Base-by-base conservation (phyloP, 1,140 invertebrate genomes). In the Drosophila sechellia region DNA sequence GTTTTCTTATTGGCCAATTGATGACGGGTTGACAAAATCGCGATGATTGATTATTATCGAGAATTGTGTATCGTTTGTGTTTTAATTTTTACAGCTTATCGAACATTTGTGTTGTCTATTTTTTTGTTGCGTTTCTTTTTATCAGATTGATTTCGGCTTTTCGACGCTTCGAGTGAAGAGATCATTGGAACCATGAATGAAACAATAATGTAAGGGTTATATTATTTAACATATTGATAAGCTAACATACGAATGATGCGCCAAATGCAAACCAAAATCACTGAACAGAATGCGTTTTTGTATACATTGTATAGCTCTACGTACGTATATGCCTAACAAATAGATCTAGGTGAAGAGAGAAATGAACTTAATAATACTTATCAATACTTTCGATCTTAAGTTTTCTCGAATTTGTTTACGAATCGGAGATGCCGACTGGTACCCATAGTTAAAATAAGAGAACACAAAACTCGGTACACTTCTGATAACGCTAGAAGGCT, bases 371-470 rank as follows among this genome's bases (percentile, higher is more conserved):
- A 31, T 31, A 31, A 66, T 64, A 65, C 43, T 48, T 70, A 70
- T 70, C 66, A 70, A 56, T 49, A 35, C 64, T 69, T 70, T 70
- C 43, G 66, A 43, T 69, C 66, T 70, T 68, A 77, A 77, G 61
- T 77, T 76, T 37, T 76, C 65, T 75, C 52, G 57, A 83, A 85
- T 79, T 86, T 55, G 65, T 74, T 85, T 63, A 74, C 60, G 61
- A 34, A 69, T 60, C 55, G 50, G 54, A 66, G 64, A 79, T 83
- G 71, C 84, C 77, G 84, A 87, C 84, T 87, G 84, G 84, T 87
- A 89, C 74, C 64, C 71, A 79, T 87, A 87, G 83, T 89, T 87
- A 87, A 86, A 79, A 75, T 86, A 87, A 89, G 81, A 40, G 58
- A 85, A 46, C 48, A 57, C 57, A 42, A 34, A 34, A 42, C 35